Evolutionary conservation across 1,140 invertebrate genomes (phyloP).

Genomic region (Papilio helenus): DNA sequence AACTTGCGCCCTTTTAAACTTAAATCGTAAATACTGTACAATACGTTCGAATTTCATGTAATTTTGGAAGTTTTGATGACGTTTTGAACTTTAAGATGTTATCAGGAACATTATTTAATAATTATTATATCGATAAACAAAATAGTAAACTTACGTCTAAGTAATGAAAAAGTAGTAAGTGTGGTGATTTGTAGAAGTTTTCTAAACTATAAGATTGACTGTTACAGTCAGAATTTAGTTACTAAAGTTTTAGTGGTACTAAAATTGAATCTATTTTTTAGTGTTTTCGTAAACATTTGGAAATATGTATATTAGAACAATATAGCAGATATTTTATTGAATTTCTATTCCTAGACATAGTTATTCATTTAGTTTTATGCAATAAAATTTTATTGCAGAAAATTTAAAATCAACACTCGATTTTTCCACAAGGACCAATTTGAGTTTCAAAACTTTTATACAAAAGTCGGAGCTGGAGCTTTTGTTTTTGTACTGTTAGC

Average conservation of each 20-base stretch:
- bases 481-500: slow-evolving; percentile 34
- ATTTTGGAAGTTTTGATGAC: neutral
- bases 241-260: neutral
- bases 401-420: slow-evolving; percentile 19
- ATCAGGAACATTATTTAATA: neutral
- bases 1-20: slow-evolving; percentile 26
- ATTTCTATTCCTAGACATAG: neutral
- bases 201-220: neutral
- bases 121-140: no score
- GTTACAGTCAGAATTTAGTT: neutral
- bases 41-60: neutral
- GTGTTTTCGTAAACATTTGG: no score
- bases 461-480: neutral
- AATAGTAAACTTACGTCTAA: no score
- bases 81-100: neutral
- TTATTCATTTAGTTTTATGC: neutral
- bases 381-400: slow-evolving; percentile 3
- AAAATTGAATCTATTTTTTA: neutral
- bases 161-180: no score
- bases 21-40: slow-evolving; percentile 13
- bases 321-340: no score
- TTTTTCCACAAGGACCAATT: slow-evolving; percentile 26
- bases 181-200: neutral
- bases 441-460: slow-evolving; percentile 31
- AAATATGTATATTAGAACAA: no score